These are phyloP conservation scores for Pipistrellus nathusii DNA, from an alignment of 2,797 vertebrate genomes.

Conservation along the genomic window DNA sequence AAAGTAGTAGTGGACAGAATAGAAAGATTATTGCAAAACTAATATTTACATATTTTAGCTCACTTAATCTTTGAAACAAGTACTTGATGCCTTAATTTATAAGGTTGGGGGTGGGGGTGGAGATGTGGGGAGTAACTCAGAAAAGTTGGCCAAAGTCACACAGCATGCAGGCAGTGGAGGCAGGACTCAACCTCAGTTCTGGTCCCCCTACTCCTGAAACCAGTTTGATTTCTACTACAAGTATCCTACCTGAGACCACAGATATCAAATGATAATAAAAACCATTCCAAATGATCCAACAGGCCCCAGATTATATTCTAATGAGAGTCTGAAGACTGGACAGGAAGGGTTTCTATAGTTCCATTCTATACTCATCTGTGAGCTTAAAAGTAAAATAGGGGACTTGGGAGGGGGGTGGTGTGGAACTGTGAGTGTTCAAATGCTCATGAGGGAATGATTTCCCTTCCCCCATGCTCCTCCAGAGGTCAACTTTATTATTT, in stretches of 20 bases:
- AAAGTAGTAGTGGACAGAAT: not conserved
- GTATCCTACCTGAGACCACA: not conserved
- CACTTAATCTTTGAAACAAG: not conserved
- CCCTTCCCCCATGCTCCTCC: not conserved
- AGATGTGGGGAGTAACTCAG: not conserved
- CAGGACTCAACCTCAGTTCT: not conserved
- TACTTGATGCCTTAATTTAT: not conserved
- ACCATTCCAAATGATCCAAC: not conserved
- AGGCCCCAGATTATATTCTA: not conserved
- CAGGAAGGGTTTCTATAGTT: not conserved
- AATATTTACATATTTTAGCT: not conserved
- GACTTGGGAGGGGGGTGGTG: no score
- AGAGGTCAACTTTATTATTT: not conserved
- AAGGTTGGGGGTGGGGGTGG: not conserved
- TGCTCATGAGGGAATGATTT: not conserved
- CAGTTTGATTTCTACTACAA: not conserved
- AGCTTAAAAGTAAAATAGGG: not conserved
- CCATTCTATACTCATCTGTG: not conserved
- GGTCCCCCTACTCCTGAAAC: not conserved
- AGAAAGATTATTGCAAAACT: not conserved
- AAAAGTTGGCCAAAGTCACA: constrained; percentile 10
- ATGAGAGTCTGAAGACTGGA: not conserved
- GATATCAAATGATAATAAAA: constrained; percentile 17
- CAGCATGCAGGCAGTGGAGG: not conserved
- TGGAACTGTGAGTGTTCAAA: not conserved